Base-by-base conservation (phyloP, 2,797 vertebrate species). In the Chelon auratus region DNA sequence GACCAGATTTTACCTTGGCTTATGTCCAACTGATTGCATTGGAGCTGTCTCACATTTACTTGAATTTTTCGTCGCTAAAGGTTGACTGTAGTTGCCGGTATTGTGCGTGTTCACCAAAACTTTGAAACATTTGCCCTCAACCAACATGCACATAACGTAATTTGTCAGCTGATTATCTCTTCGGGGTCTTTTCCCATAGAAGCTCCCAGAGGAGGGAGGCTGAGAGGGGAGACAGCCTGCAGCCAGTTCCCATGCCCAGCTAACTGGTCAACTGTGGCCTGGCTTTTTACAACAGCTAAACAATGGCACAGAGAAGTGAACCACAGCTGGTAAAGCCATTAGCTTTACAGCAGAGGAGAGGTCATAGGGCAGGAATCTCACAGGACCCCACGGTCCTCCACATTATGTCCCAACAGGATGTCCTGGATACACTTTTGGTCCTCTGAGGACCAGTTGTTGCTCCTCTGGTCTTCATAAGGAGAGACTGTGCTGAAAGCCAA, bases 241-340 rank as follows among this genome's bases (percentile, higher is more conserved):
- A 76, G 81, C 80, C 56, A 74, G 58, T 90, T 89, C 87, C 81
- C 84, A 90, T 79, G 82, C 84, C 81, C 55, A 17, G 69, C 63
- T 72, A 68, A 79, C 82, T 67, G 80, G 62, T 65, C 68, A 58
- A 74, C 77, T 22, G 68, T 62, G 80, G 68, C 63, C 75, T 45
- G 75, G 62, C 62, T 86, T 55, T 59, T 67, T 24, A 64, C 40
- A 17, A 17, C 39, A 43, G 67, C 61, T 37, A 73, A 83, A 87
- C 81, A 87, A 78, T 77, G 65, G 53, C 56, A 59, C 62, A 68
- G 20, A 3, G 65, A n/a, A 65, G 53, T 11, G 6, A 75, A 55
- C 67, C 67, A 50, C 85, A 87, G 86, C 91, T 89, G 87, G 72
- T 37, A 33, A 73, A 82, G 60, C 63, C 61, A 73, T 89, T 67